A percentile compares a stretch with the other conserved stretches of the same genome.
phyloP scores from a whole-genome alignment of 1,140 invertebrate species.

The Caerostris extrusa region DNA sequence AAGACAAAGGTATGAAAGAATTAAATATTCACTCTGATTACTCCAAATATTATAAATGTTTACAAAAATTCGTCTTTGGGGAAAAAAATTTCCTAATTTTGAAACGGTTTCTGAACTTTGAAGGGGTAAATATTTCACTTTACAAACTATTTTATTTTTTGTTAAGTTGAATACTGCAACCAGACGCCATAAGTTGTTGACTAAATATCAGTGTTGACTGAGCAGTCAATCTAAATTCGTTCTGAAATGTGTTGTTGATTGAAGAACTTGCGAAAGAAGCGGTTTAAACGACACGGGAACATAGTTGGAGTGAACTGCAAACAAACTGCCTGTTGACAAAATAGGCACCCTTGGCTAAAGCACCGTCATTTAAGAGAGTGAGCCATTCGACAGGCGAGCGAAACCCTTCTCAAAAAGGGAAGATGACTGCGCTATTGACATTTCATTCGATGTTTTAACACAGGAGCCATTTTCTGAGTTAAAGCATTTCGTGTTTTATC shows the following conservation, averaged over 20 bases:
- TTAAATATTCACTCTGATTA: no score
- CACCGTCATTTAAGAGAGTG: background rate
- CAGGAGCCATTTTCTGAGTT: background rate
- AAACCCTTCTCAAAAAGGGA: background rate
- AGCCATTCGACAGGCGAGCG: background rate
- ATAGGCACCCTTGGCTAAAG: background rate
- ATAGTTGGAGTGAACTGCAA: background rate
- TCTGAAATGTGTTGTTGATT: background rate
- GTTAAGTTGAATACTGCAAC: background rate
- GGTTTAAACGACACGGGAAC: background rate
- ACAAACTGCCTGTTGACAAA: background rate
- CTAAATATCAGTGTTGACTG: background rate
- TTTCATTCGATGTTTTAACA: conserved; percentile 7
- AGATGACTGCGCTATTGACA: background rate
- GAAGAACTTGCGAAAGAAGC: background rate
- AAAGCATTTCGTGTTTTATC: background rate
- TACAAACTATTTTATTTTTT: background rate
- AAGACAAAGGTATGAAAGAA: no score
- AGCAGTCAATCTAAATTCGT: background rate
- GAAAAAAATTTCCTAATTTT: no score
- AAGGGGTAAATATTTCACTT: background rate
- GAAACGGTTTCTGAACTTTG: no score
- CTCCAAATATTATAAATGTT: no score
- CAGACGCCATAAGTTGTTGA: background rate
- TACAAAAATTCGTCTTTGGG: no score